A percentile compares a stretch with the other conserved stretches of the same genome.
Conservation (phyloP, 1,140 invertebrate species). For the Drosophila setifemur region DNA sequence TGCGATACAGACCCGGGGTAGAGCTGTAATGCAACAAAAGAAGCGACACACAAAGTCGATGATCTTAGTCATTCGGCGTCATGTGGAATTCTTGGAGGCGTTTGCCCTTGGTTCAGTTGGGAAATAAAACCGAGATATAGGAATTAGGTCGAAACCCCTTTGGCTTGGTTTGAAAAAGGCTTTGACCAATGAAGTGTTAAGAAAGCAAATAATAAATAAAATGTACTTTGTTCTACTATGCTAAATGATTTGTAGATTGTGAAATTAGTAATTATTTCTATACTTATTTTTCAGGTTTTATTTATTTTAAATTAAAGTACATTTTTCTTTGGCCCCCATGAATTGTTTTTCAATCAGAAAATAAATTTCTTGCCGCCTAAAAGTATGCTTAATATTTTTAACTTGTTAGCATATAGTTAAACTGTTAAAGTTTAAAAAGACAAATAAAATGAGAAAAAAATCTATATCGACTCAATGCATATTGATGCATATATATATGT, state of each 20-base stretch:
- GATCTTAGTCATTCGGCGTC: slow-evolving; percentile 34
- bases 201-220: neutral
- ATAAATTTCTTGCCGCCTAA: no score
- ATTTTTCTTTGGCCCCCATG: no score
- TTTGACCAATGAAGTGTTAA: neutral
- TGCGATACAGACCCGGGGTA: slow-evolving; percentile 24
- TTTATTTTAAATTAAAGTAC: no score
- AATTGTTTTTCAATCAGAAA: no score
- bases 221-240: neutral
- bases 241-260: no score
- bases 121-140: slow-evolving; percentile 3
- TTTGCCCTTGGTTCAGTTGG: slow-evolving; percentile 23
- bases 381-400: neutral
- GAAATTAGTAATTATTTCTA: no score
- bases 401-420: no score
- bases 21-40: slow-evolving; percentile 58
- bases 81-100: slow-evolving; percentile 10
- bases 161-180: neutral
- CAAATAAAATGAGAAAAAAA: no score
- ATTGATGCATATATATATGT: no score
- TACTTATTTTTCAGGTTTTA: no score
- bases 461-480: no score
- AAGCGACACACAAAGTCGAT: slow-evolving; percentile 23
- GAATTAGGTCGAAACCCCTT: neutral
- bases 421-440: no score